Percentiles rank a stretch among this genome's conserved stretches.
phyloP scores from a whole-genome alignment of 2,888 invertebrate genomes.

The Lottia gigantea region DNA sequence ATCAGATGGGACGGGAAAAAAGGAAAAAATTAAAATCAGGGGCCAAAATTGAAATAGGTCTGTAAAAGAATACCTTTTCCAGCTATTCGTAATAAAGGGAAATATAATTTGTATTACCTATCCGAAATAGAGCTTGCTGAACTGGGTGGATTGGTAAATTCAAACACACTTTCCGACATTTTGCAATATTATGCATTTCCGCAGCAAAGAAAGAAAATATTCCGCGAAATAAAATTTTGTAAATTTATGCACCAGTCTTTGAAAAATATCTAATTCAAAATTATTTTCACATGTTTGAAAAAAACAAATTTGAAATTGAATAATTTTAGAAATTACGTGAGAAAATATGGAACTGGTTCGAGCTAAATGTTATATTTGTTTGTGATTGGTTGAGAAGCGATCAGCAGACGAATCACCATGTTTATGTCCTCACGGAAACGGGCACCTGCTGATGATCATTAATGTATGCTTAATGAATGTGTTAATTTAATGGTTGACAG shows the following conservation, averaged over 20 bases:
- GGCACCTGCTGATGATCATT: no score
- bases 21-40: no score
- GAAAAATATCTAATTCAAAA: no score
- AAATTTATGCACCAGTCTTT: no score
- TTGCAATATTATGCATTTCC: not conserved
- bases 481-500: no score
- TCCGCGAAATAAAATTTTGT: no score
- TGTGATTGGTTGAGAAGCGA: constrained; percentile 20
- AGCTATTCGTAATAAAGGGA: no score
- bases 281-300: no score
- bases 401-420: constrained; percentile 31
- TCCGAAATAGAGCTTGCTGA: constrained; percentile 43
- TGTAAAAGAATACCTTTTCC: no score
- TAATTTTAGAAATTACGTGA: not conserved
- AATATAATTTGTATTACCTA: constrained; percentile 29
- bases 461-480: no score
- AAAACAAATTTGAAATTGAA: not conserved
- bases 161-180: constrained; percentile 31
- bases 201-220: not conserved
- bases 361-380: not conserved
- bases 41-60: no score
- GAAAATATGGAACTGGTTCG: constrained; percentile 1
- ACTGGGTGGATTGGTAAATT: constrained; percentile 32
- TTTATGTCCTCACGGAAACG: not conserved
- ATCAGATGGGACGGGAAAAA: no score